A percentile compares a stretch with the other conserved stretches of the same genome.
These are phyloP conservation scores for Cylloceria caligata DNA, from an alignment of 2,888 invertebrate genomes.

Conservation along the genomic window DNA sequence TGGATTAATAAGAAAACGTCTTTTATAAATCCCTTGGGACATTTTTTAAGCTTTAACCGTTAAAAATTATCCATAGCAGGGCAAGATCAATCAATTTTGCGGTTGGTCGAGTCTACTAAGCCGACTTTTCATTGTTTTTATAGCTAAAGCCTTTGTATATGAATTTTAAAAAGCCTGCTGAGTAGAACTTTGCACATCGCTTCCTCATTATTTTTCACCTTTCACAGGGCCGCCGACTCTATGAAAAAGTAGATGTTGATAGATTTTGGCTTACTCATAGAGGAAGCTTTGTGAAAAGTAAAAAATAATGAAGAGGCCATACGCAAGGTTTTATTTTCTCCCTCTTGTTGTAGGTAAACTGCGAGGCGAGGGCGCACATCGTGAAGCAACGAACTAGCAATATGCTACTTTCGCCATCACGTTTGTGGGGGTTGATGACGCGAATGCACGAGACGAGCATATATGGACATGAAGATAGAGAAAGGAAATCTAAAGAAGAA, in stretches of 20 bases:
- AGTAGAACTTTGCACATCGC: too few relatives aligned
- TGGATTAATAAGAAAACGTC: neutral
- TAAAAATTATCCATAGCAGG: neutral
- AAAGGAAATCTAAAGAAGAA: conserved; percentile 53
- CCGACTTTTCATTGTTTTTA: neutral
- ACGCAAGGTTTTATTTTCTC: too few relatives aligned
- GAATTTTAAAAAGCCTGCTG: neutral
- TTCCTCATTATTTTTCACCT: too few relatives aligned
- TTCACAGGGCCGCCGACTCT: too few relatives aligned
- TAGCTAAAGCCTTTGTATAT: neutral
- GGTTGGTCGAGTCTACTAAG: neutral
- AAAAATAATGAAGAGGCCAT: too few relatives aligned
- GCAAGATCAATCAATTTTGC: neutral
- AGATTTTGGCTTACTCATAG: too few relatives aligned
- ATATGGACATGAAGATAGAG: conserved; percentile 28
- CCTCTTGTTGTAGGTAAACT: conserved; percentile 32
- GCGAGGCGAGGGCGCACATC: conserved; percentile 21
- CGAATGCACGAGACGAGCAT: conserved; percentile 21
- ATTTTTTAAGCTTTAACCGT: neutral
- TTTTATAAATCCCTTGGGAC: neutral
- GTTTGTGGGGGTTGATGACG: conserved; percentile 22
- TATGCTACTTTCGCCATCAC: conserved; percentile 43
- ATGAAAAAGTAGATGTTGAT: too few relatives aligned
- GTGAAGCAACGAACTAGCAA: conserved; percentile 72
- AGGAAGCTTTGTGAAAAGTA: too few relatives aligned